Percentiles rank a stretch among this genome's conserved stretches.
Evolutionary conservation across 1,140 invertebrate genomes (phyloP).

Genomic region (Leptopilina clavipes): DNA sequence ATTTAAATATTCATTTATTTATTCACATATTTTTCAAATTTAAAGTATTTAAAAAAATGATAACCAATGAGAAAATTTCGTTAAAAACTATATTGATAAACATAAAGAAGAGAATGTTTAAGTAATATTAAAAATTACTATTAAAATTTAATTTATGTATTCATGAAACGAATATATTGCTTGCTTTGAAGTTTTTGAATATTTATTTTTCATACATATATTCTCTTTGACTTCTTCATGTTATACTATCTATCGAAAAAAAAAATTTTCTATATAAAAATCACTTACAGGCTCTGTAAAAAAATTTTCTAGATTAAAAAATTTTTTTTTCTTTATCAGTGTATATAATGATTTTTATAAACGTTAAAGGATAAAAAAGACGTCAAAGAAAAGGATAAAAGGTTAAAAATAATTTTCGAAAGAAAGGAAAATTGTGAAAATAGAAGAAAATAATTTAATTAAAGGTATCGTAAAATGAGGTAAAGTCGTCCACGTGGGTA

Average conservation of each 20-base stretch:
- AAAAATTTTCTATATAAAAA: neutral
- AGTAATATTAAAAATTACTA: neutral
- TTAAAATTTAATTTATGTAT: neutral
- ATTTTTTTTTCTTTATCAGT: no score
- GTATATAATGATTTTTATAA: no score
- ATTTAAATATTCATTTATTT: no score
- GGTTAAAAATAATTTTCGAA: neutral
- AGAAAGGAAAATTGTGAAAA: neutral
- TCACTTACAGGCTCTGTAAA: neutral
- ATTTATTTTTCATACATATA: neutral
- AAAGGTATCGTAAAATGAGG: no score
- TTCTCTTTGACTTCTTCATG: neutral
- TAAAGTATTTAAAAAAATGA: neutral
- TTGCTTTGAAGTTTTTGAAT: neutral
- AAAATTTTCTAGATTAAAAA: no score
- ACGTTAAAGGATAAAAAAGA: neutral
- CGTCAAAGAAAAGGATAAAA: neutral
- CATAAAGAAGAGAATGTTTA: conserved; percentile 2
- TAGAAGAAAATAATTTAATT: neutral
- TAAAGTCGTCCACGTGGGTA: no score
- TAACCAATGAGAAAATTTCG: neutral
- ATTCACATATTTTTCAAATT: no score
- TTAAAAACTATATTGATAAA: no score
- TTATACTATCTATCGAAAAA: neutral
- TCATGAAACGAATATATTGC: neutral